These are phyloP conservation scores for Takifugu ocellatus DNA, from an alignment of 2,797 vertebrate species.

Conservation along the genomic window DNA sequence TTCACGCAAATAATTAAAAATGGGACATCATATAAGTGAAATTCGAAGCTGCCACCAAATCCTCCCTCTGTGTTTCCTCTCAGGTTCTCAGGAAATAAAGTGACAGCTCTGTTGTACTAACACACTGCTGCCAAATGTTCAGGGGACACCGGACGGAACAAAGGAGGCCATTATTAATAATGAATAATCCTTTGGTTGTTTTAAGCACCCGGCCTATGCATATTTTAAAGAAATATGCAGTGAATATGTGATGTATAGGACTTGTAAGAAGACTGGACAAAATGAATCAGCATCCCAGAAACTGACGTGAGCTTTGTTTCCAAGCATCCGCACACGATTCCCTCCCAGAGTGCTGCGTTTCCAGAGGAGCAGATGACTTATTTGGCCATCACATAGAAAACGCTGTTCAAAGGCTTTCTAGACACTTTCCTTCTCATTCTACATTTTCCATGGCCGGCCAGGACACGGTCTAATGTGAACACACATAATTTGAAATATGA, in stretches of 20 bases:
- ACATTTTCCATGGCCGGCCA: constrained; percentile 30
- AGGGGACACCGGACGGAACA: constrained; percentile 60
- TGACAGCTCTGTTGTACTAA: constrained; percentile 44
- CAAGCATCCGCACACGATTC: constrained; percentile 27
- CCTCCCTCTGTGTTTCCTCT: constrained; percentile 17
- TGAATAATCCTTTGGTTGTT: constrained; percentile 71
- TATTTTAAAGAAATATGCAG: constrained; percentile 74
- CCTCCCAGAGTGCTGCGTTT: constrained; percentile 43
- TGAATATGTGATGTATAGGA: constrained; percentile 67
- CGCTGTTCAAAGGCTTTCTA: constrained; percentile 45
- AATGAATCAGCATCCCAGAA: constrained; percentile 56
- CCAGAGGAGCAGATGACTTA: constrained; percentile 52
- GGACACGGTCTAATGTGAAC: constrained; percentile 21
- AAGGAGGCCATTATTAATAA: constrained; percentile 63
- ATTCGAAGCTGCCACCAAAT: constrained; percentile 30
- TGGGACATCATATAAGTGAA: constrained; percentile 8
- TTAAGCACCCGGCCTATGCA: constrained; percentile 63
- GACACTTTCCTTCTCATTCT: constrained; percentile 14
- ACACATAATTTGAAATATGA: constrained; percentile 18
- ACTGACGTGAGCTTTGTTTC: constrained; percentile 47
- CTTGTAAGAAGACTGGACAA: constrained; percentile 59
- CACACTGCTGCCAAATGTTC: constrained; percentile 54
- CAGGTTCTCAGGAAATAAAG: constrained; percentile 1
- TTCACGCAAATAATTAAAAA: not conserved
- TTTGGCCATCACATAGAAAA: constrained; percentile 45